Evolutionary conservation across 2,888 invertebrate species (phyloP).

Genomic region (Agrochola litura): DNA sequence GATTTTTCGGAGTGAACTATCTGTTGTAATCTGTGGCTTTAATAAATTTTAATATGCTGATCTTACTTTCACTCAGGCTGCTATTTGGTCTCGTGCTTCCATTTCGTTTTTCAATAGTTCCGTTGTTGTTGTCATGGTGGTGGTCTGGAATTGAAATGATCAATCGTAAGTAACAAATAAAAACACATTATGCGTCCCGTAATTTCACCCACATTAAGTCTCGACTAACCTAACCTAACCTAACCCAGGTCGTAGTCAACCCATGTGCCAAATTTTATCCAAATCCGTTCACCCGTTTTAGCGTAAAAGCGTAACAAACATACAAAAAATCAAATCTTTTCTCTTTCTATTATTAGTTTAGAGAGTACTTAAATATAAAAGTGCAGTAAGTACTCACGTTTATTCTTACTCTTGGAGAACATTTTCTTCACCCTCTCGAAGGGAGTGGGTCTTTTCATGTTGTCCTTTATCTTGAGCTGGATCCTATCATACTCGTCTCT

Average conservation of each 20-base stretch:
- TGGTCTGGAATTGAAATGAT: constrained; percentile 76
- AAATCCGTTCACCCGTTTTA: too few relatives aligned
- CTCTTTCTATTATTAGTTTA: too few relatives aligned
- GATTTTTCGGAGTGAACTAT: too few relatives aligned
- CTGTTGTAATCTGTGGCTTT: neutral
- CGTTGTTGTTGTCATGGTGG: constrained; percentile 76
- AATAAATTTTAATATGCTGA: neutral
- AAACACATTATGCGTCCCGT: neutral
- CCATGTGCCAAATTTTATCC: too few relatives aligned
- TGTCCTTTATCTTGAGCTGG: constrained; percentile 94
- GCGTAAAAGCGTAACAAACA: too few relatives aligned
- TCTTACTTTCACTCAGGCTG: constrained; percentile 88
- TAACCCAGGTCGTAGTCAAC: too few relatives aligned
- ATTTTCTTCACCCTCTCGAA: constrained; percentile 95
- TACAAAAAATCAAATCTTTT: too few relatives aligned
- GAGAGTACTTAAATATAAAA: neutral
- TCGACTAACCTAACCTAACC: too few relatives aligned
- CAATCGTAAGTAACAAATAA: constrained; percentile 16
- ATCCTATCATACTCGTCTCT: constrained; percentile 95
- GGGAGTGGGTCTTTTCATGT: constrained; percentile 94
- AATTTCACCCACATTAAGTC: too few relatives aligned
- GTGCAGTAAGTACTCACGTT: constrained; percentile 78
- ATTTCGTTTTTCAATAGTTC: constrained; percentile 86
- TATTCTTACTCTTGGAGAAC: constrained; percentile 92
- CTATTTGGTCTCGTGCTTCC: constrained; percentile 87